A percentile compares a stretch with the other conserved stretches of the same genome.
These are phyloP conservation scores for Stichodactyla helianthus DNA, from an alignment of 64 coral and sea anemone species.

Conservation along the genomic window DNA sequence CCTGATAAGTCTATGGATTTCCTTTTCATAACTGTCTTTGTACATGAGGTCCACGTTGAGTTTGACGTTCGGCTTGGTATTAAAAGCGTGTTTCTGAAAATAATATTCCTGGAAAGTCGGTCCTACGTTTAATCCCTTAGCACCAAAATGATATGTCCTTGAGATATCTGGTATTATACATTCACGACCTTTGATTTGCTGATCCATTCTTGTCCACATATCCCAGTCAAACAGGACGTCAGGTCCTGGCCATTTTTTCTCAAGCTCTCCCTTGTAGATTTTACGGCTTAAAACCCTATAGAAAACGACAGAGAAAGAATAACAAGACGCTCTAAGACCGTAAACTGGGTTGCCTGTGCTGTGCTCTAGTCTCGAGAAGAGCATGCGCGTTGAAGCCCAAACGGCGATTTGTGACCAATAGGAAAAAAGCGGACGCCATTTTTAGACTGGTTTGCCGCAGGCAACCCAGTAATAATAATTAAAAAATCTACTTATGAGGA, in stretches of 20 bases:
- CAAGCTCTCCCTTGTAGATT: slow-evolving; percentile 72
- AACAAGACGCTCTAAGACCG: too few species aligned
- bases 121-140: slow-evolving; percentile 57
- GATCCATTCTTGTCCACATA: slow-evolving; percentile 63
- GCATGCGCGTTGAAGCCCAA: too few species aligned
- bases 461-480: too few species aligned
- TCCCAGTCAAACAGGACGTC: slow-evolving; percentile 68
- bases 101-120: slow-evolving; percentile 47
- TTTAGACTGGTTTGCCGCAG: too few species aligned
- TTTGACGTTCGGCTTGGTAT: slow-evolving; percentile 45
- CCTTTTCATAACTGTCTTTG: slow-evolving; percentile 72
- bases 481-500: too few species aligned
- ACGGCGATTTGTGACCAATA: too few species aligned
- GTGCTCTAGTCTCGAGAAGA: too few species aligned
- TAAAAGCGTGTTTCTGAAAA: slow-evolving; percentile 65
- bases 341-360: too few species aligned
- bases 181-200: slow-evolving; percentile 50
- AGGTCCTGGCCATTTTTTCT: slow-evolving; percentile 55
- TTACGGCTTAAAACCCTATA: slow-evolving; percentile 66
- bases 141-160: slow-evolving; percentile 87
- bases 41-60: slow-evolving; percentile 53
- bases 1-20: slow-evolving; percentile 60
- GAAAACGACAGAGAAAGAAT: neutral
- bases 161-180: slow-evolving; percentile 85
- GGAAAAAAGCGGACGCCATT: too few species aligned